Evolutionary conservation across 2,113 vertebrate genomes (phyloP).

Genomic region (Salvelinus fontinalis): DNA sequence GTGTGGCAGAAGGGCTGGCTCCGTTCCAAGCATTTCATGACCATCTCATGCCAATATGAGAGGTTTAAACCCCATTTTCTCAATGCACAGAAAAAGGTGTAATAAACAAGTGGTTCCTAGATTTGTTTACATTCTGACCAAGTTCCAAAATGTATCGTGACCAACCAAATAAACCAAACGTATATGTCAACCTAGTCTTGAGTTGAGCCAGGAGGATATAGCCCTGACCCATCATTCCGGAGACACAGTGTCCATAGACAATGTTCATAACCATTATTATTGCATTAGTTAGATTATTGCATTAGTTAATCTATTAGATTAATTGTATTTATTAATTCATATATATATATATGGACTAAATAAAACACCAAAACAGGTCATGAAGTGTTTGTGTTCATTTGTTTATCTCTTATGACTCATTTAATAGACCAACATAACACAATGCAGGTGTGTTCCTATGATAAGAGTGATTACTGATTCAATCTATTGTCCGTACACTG

Average conservation of each 20-base stretch:
- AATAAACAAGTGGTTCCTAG: background rate
- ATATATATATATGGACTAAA: background rate
- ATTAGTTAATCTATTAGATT: background rate
- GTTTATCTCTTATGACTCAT: background rate
- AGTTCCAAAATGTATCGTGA: no score
- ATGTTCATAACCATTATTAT: background rate
- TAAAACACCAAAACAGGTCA: background rate
- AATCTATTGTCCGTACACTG: background rate
- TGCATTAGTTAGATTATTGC: background rate
- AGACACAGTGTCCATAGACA: background rate
- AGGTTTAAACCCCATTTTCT: background rate
- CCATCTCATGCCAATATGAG: background rate
- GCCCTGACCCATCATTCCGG: background rate
- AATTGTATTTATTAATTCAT: background rate
- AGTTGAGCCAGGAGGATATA: no score
- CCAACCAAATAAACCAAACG: no score
- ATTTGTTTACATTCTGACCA: background rate
- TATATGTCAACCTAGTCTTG: no score
- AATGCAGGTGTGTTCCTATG: background rate
- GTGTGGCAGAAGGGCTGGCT: conserved; percentile 14
- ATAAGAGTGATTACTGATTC: background rate
- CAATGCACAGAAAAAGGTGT: background rate
- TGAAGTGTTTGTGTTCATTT: background rate
- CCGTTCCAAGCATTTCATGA: background rate
- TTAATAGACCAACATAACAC: background rate